phyloP scores from a whole-genome alignment of 1,140 invertebrate genomes.

The Neodiprion lecontei region DNA sequence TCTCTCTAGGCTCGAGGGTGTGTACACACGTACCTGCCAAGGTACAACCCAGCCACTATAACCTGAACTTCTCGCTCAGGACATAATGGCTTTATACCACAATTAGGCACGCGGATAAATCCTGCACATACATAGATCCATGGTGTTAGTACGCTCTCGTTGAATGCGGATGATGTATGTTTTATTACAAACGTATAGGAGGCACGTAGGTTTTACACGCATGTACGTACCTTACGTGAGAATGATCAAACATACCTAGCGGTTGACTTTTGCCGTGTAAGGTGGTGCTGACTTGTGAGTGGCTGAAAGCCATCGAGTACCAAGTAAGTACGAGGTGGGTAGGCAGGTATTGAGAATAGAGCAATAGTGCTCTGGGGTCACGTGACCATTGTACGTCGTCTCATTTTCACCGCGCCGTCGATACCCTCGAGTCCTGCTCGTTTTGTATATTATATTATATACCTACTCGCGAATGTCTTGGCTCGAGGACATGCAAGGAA shows the following conservation, averaged over 20 bases:
- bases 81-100: not conserved
- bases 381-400: not conserved
- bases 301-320: too few species aligned
- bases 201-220: too few species aligned
- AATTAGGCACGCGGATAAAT: too few species aligned
- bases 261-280: too few species aligned
- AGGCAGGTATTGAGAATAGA: not conserved
- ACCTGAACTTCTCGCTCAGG: not conserved
- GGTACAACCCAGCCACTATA: slow-evolving; percentile 1
- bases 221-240: too few species aligned
- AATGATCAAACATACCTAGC: too few species aligned
- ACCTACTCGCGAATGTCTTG: not conserved
- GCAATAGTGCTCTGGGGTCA: not conserved
- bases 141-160: too few species aligned
- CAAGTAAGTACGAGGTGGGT: not conserved
- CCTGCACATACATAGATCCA: too few species aligned
- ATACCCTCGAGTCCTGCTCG: not conserved
- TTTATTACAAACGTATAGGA: too few species aligned
- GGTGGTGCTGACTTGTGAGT: too few species aligned
- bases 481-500: not conserved
- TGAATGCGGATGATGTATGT: too few species aligned
- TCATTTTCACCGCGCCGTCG: not conserved
- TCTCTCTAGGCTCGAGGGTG: not conserved
- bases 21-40: not conserved
- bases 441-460: not conserved